Evolutionary conservation across 2,797 vertebrate genomes (phyloP).

Genomic region (Holocentrus rufus): DNA sequence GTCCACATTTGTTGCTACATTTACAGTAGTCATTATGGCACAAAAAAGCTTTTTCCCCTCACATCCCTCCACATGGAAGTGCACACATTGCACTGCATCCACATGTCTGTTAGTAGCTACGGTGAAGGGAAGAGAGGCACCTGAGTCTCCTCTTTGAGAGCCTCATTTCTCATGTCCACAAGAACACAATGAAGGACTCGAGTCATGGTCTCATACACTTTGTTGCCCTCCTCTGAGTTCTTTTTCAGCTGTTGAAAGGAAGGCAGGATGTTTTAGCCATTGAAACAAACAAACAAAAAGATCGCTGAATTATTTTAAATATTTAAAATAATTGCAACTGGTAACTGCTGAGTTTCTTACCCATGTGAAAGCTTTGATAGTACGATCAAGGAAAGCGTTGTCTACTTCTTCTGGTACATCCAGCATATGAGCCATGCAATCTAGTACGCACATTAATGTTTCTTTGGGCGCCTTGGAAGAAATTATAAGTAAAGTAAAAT

Average conservation of each 20-base stretch:
- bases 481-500: background rate
- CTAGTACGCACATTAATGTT: conserved; percentile 88
- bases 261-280: conserved; percentile 10
- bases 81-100: background rate
- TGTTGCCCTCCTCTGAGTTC: conserved; percentile 78
- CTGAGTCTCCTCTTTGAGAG: conserved; percentile 32
- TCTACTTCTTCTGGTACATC: conserved; percentile 86
- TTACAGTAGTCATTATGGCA: conserved; percentile 62
- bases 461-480: conserved; percentile 85
- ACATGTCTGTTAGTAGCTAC: conserved; percentile 22
- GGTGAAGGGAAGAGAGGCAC: background rate
- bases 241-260: conserved; percentile 78
- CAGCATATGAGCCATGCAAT: conserved; percentile 88
- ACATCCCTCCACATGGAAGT: background rate
- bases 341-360: conserved; percentile 72
- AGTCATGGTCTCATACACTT: conserved; percentile 83
- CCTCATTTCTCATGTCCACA: conserved; percentile 80
- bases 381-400: conserved; percentile 85
- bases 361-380: conserved; percentile 92
- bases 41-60: conserved; percentile 32
- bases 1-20: background rate
- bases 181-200: conserved; percentile 84
- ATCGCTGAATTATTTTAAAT: background rate
- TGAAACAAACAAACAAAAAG: background rate
- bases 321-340: background rate